A percentile compares a stretch with the other conserved stretches of the same genome.
Evolutionary conservation across 2,113 vertebrate genomes (phyloP).

Genomic region (Mirza zaza): DNA sequence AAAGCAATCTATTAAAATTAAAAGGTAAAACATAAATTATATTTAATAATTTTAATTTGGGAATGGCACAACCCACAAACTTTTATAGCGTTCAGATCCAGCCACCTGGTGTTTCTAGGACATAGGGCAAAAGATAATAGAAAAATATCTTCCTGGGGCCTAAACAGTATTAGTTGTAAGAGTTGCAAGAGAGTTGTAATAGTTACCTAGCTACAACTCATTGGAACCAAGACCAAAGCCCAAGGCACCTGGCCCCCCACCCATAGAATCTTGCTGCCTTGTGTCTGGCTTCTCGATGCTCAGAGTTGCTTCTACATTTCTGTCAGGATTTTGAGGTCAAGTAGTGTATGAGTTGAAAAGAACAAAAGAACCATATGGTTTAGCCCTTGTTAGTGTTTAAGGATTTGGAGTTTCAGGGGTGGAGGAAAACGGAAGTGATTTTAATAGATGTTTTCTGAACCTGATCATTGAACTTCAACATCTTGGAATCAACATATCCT

Average conservation of each 20-base stretch:
- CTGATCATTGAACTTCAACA: conserved; percentile 59
- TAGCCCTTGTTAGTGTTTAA: not conserved
- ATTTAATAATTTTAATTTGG: not conserved
- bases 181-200: too few relatives aligned
- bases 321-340: conserved; percentile 6
- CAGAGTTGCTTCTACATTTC: not conserved
- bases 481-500: conserved; percentile 57
- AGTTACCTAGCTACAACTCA: not conserved
- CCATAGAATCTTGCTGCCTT: not conserved
- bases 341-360: not conserved
- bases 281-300: not conserved
- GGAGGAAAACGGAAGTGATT: not conserved
- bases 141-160: not conserved
- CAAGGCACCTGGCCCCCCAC: not conserved
- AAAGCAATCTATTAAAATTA: conserved; percentile 34
- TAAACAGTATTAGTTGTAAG: not conserved
- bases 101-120: not conserved
- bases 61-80: not conserved
- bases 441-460: conserved; percentile 59
- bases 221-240: not conserved
- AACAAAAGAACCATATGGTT: conserved; percentile 3
- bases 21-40: conserved; percentile 6
- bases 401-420: not conserved
- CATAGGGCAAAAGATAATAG: not conserved
- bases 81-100: not conserved